Conservation (phyloP, 2,113 vertebrate genomes). For the Colius striatus region DNA sequence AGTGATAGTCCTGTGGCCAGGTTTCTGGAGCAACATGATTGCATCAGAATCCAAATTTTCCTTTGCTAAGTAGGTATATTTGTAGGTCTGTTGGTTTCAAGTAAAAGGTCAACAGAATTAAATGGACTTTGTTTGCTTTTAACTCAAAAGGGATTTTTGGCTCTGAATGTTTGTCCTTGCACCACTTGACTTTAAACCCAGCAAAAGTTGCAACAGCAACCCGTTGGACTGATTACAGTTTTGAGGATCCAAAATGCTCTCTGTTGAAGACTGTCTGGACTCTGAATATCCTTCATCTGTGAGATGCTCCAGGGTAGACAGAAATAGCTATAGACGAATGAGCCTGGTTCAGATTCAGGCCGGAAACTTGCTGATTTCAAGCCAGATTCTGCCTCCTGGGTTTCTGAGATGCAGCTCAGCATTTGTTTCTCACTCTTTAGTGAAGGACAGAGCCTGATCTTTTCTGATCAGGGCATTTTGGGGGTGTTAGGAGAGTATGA, state of each 20-base stretch:
- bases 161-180: not conserved
- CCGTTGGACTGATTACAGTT: not conserved
- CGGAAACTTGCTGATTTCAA: conserved; percentile 43
- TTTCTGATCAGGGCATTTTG: not conserved
- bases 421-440: not conserved
- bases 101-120: not conserved
- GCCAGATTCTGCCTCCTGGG: not conserved
- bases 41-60: not conserved
- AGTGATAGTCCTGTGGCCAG: not conserved
- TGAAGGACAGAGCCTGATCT: not conserved
- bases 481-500: not conserved
- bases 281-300: conserved; percentile 41
- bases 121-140: not conserved
- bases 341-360: conserved; percentile 41
- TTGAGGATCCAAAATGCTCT: not conserved
- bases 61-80: not conserved
- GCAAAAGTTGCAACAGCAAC: conserved; percentile 4
- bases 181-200: conserved; percentile 33
- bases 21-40: not conserved
- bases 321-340: conserved; percentile 60
- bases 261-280: not conserved
- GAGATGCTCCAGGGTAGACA: conserved; percentile 49
- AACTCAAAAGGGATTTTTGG: not conserved
- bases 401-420: not conserved
- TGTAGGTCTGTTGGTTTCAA: not conserved